A percentile compares a stretch with the other conserved stretches of the same genome.
These are phyloP conservation scores for Homarus americanus DNA, from an alignment of 1,140 invertebrate species.

Conservation along the genomic window DNA sequence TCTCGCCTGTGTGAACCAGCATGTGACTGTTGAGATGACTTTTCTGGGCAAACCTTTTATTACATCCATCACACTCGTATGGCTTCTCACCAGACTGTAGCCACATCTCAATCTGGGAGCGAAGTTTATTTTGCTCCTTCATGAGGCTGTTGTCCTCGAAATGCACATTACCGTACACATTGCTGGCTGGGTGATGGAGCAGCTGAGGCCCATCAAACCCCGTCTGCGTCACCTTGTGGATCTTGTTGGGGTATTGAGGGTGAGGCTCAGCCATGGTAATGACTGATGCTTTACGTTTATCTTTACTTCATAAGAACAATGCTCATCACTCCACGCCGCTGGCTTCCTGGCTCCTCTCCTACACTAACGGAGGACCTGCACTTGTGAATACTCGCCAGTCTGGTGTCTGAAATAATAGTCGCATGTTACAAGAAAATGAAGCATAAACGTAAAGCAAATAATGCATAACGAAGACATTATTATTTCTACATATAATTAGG, in stretches of 20 bases:
- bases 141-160: constrained; percentile 19
- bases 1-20: constrained; percentile 92
- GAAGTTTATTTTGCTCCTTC: constrained; percentile 29
- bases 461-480: too few relatives aligned
- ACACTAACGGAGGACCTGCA: not conserved
- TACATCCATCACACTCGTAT: constrained; percentile 92
- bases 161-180: constrained; percentile 30
- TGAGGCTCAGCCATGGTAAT: constrained; percentile 36
- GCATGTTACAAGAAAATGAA: not conserved
- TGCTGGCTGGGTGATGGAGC: constrained; percentile 9
- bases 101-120: constrained; percentile 39
- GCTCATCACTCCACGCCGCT: not conserved
- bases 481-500: too few relatives aligned
- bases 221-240: constrained; percentile 48
- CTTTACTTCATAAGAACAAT: not conserved
- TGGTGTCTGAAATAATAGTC: not conserved
- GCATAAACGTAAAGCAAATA: too few relatives aligned
- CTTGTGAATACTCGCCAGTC: not conserved
- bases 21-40: constrained; percentile 91
- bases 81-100: constrained; percentile 85
- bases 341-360: not conserved
- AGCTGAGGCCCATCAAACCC: constrained; percentile 30
- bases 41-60: constrained; percentile 94
- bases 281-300: not conserved
- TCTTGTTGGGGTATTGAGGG: constrained; percentile 29